These are phyloP conservation scores for Plectrocnemia conspersa DNA, from an alignment of 1,140 invertebrate genomes.

Conservation along the genomic window DNA sequence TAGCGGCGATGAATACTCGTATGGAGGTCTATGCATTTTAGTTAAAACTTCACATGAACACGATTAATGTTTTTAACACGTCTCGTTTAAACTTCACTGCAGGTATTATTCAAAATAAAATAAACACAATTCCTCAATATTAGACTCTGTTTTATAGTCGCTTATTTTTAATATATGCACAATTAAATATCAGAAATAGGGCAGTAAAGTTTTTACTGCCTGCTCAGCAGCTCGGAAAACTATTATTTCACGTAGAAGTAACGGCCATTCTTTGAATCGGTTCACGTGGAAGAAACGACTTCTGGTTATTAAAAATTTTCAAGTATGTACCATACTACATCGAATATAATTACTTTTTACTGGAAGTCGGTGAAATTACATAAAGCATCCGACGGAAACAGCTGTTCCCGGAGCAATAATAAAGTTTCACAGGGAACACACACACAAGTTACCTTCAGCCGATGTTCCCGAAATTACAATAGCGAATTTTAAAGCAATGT, in stretches of 20 bases:
- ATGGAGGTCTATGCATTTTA: slow-evolving; percentile 34
- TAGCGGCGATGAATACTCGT: slow-evolving; percentile 31
- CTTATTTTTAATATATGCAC: slow-evolving; percentile 6
- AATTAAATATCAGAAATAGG: neutral
- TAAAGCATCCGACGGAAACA: slow-evolving; percentile 1
- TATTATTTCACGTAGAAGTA: too few relatives aligned
- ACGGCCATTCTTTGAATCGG: too few relatives aligned
- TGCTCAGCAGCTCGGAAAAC: too few relatives aligned
- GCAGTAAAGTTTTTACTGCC: neutral
- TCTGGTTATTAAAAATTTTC: too few relatives aligned
- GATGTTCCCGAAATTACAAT: too few relatives aligned
- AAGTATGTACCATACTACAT: too few relatives aligned
- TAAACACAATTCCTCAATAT: too few relatives aligned
- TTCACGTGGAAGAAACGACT: too few relatives aligned
- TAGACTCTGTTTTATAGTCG: neutral
- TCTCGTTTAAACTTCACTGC: slow-evolving; percentile 5
- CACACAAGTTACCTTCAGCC: slow-evolving; percentile 10
- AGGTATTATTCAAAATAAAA: neutral
- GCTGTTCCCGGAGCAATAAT: slow-evolving; percentile 17
- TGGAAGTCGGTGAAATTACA: neutral
- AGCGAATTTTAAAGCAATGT: too few relatives aligned
- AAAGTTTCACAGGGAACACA: slow-evolving; percentile 15
- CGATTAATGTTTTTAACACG: neutral
- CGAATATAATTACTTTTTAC: too few relatives aligned
- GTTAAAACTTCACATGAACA: neutral